Evolutionary conservation across 2,888 invertebrate genomes (phyloP).

Genomic region (Monopis laevigella): DNA sequence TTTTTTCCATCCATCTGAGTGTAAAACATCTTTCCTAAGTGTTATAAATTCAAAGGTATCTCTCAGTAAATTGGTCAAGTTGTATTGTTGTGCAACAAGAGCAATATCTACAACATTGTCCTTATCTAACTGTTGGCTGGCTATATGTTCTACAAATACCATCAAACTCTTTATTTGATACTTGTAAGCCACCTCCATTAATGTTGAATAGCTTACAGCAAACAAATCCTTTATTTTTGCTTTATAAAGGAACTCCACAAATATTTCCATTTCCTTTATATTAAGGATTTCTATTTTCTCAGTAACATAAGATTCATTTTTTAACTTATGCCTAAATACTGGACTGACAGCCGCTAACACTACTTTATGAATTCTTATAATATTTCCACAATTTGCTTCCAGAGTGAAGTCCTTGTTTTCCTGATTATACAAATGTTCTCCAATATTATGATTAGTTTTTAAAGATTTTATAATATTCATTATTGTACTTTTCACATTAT

Average conservation of each 20-base stretch:
- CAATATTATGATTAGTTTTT: slow-evolving; percentile 36
- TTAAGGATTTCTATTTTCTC: slow-evolving; percentile 29
- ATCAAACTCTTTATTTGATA: slow-evolving; percentile 34
- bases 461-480: slow-evolving; percentile 33
- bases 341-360: slow-evolving; percentile 41
- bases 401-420: slow-evolving; percentile 23
- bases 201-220: slow-evolving; percentile 30
- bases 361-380: slow-evolving; percentile 39
- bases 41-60: slow-evolving; percentile 38
- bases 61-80: slow-evolving; percentile 29
- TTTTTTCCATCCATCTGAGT: slow-evolving; percentile 37
- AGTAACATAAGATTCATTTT: slow-evolving; percentile 23
- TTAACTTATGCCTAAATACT: slow-evolving; percentile 32
- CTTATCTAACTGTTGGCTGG: slow-evolving; percentile 33
- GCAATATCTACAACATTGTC: slow-evolving; percentile 47
- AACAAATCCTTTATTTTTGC: slow-evolving; percentile 36
- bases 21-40: slow-evolving; percentile 34
- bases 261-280: slow-evolving; percentile 36
- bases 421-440: slow-evolving; percentile 27
- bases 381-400: slow-evolving; percentile 29
- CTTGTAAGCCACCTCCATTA: slow-evolving; percentile 35
- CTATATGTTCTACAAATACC: slow-evolving; percentile 28
- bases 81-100: slow-evolving; percentile 38
- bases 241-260: slow-evolving; percentile 43
- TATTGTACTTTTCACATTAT: slow-evolving; percentile 28